Conservation (phyloP, 2,113 vertebrate species). For the Rhipidura dahli region DNA sequence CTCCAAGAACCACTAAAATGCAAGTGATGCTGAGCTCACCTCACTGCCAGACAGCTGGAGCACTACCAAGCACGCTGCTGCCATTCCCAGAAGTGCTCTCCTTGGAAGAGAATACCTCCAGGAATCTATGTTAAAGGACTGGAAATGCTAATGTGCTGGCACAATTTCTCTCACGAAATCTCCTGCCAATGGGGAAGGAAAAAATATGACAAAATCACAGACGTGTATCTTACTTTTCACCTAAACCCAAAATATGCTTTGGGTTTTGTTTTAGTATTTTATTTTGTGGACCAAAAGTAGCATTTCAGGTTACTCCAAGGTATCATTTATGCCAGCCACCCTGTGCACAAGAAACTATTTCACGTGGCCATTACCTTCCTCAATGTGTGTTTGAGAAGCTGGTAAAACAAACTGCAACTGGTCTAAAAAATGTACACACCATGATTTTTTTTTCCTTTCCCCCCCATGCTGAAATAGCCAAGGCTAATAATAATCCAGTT, state of each 20-base stretch:
- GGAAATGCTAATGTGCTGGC: slow-evolving; percentile 72
- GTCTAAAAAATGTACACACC: neutral
- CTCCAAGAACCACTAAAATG: neutral
- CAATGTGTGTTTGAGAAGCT: neutral
- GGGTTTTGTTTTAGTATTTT: neutral
- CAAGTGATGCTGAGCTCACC: neutral
- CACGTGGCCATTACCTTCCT: neutral
- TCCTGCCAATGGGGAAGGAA: neutral
- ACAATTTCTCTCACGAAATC: slow-evolving; percentile 36
- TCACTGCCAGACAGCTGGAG: slow-evolving; percentile 25
- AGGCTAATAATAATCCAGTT: slow-evolving; percentile 74
- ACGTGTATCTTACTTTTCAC: neutral
- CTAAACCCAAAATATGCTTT: neutral
- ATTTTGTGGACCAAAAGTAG: neutral
- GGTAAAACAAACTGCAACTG: slow-evolving; percentile 42
- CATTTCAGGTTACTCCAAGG: neutral
- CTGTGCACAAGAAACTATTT: neutral
- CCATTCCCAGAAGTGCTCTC: slow-evolving; percentile 59
- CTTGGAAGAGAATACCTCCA: slow-evolving; percentile 66
- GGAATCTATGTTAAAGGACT: slow-evolving; percentile 62
- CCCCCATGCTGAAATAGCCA: slow-evolving; percentile 59
- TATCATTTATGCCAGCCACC: neutral
- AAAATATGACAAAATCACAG: neutral
- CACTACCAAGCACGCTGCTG: slow-evolving; percentile 9
- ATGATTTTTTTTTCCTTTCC: neutral